Evolutionary conservation across 2,888 invertebrate genomes (phyloP), one percentile per base, ranked within the genome.

Genomic region (Galerucella calmariensis): DNA sequence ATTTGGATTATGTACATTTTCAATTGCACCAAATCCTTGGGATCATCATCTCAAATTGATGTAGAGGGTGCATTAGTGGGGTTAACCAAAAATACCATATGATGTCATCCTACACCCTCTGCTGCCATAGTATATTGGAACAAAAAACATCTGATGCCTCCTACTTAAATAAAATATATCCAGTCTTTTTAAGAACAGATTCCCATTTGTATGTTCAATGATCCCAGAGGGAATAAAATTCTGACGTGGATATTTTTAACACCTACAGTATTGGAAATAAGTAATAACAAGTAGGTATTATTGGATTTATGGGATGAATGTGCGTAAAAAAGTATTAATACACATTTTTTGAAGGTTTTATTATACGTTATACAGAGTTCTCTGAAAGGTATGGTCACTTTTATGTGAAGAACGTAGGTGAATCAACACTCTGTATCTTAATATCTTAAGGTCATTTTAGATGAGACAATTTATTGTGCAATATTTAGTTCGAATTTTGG

Each of bases 41-140:
- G 63, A 63, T 63, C 41, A 63, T 63, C 63, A 63, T 63, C 41
- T 16, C 41, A 63, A 63, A 63, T 63, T 63, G 44, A 63, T 63
- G 41, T 16, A 44, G 35, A 35, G 63, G 61, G 63, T 56, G 46
- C 46, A 16, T n/a, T n/a, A 41, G 16, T 65, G n/a, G 46, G 63
- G 63, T 65, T 65, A 65, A 46, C 63, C 44, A 8, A 65, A 46
- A 16, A 65, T 16, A 65, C 63, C 63, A 65, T 65, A 46, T 65
- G 63, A 46, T 65, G 44, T 65, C 44, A 46, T 20, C 63, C 20
- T 16, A 12, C 44, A 41, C 44, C 63, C 63, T 46, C 41, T 16
- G 12, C 9, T 12, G 44, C 16, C 27, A 20, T 46, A 65, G 20
- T 65, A 44, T 9, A 16, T 46, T n/a, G 41, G 11, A 46, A 44